A percentile compares a stretch with the other conserved stretches of the same genome.
These are phyloP conservation scores for Pollenia angustigena DNA, from an alignment of 2,888 invertebrate species.

Conservation along the genomic window DNA sequence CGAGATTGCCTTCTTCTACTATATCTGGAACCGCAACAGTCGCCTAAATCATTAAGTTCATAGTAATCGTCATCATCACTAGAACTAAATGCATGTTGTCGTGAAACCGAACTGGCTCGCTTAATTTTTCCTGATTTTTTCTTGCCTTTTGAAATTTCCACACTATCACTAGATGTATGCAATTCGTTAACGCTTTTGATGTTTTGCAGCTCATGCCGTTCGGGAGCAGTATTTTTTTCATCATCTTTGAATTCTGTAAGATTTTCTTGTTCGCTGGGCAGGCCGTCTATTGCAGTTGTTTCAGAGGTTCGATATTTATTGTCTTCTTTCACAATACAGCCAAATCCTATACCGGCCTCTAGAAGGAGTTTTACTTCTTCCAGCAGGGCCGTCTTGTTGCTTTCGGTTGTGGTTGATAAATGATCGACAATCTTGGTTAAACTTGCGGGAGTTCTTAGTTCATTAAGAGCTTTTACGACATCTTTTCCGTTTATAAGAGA, in stretches of 20 bases:
- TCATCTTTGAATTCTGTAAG: not conserved
- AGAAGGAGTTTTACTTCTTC: constrained; percentile 8
- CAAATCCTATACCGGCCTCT: constrained; percentile 39
- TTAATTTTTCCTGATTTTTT: not conserved
- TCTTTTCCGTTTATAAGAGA: constrained; percentile 29
- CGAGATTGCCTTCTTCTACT: constrained; percentile 13
- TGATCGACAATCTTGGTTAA: constrained; percentile 14
- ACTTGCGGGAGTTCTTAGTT: constrained; percentile 18
- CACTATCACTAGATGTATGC: not conserved
- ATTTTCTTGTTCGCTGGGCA: not conserved
- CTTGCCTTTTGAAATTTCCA: not conserved
- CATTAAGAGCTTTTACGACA: constrained; percentile 30
- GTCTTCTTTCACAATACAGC: not conserved
- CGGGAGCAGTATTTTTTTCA: not conserved
- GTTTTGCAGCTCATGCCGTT: not conserved
- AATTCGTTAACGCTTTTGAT: not conserved
- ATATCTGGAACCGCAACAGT: constrained; percentile 4
- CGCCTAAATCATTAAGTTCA: constrained; percentile 16
- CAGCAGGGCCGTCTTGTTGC: not conserved
- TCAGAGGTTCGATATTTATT: not conserved
- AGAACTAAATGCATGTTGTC: not conserved
- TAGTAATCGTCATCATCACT: not conserved
- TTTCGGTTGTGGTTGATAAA: not conserved
- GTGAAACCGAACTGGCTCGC: not conserved
- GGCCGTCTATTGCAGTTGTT: not conserved